phyloP scores from a whole-genome alignment of 2,888 invertebrate species.

The Metalampra italica region DNA sequence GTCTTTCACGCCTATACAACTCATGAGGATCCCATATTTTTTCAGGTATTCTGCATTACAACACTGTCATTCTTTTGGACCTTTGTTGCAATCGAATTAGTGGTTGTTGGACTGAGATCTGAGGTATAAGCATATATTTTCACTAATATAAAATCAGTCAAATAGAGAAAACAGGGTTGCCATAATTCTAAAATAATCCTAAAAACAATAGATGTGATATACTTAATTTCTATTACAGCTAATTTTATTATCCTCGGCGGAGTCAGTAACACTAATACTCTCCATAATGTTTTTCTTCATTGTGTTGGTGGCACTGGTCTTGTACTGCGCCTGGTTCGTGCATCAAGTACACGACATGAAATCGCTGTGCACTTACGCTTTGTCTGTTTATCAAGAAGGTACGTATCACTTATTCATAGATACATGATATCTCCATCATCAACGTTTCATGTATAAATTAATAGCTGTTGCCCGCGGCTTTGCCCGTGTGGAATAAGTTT shows the following conservation, averaged over 20 bases:
- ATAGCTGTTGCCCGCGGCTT: no score
- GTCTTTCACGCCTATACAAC: no score
- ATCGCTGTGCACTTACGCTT: slow-evolving; percentile 24
- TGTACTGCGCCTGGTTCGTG: slow-evolving; percentile 27
- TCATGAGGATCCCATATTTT: not conserved
- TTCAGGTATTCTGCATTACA: slow-evolving; percentile 31
- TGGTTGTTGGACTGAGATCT: slow-evolving; percentile 22
- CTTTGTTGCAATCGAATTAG: slow-evolving; percentile 24
- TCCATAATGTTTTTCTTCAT: slow-evolving; percentile 23
- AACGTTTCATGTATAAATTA: not conserved
- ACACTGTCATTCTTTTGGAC: slow-evolving; percentile 27
- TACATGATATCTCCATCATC: not conserved
- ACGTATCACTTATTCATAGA: slow-evolving; percentile 5
- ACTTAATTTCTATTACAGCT: no score
- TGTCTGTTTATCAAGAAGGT: slow-evolving; percentile 31
- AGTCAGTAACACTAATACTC: slow-evolving; percentile 3
- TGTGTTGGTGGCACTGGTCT: slow-evolving; percentile 19
- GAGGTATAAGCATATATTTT: slow-evolving; percentile 21
- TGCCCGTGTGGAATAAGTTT: no score
- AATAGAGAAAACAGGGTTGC: no score
- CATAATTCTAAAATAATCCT: no score
- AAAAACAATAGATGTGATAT: no score
- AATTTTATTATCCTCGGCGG: no score
- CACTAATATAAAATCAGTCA: no score
- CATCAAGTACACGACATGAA: slow-evolving; percentile 28